Base-by-base conservation (phyloP, 2,113 vertebrate genomes). In the Lethenteron reissneri region DNA sequence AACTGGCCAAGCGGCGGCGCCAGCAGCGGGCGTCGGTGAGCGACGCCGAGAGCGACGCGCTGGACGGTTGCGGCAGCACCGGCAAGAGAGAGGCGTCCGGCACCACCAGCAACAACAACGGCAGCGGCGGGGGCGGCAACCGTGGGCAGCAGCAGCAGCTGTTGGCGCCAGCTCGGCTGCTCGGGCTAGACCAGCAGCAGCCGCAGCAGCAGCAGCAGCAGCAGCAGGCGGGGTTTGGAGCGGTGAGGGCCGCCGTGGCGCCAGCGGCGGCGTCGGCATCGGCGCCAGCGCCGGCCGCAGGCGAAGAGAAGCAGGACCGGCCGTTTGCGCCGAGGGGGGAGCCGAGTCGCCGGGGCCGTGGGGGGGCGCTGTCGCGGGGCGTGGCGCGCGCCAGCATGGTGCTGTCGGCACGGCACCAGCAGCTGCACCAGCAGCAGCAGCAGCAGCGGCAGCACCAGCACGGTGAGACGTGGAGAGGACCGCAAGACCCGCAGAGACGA, bases 181-280 rank as follows among this genome's bases (percentile, higher is more conserved):
- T 80, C 88, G 2, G 89, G 88, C 41, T 92, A 88, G 0, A 88
- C 90, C 77, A 90, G 88, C 0, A 88, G 88, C 74, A 90, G 88
- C 0, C 87, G 90, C 76, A 90, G 86, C 15, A 97, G 92, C 1
- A 92, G 86, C 15, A 97, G 92, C 1, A 92, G 97, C 56, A 86
- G 85, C 76, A 87, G 89, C 11, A 81, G 96, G 74, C 83, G 82
- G 41, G 41, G 41, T 41, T 41, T 41, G 41, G 41, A 41, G 41
- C 41, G 41, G 41, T 6, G 41, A 41, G 41, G 6, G 41, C 6
- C 41, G 41, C 41, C 5, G 41, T 41, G 41, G 5, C 41, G 41
- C 41, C 41, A 5, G 41, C 64, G 1, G n/a, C n/a, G 25, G 64
- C 8, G 25, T 17, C 64, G 64, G n/a, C 64, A n/a, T 68, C 64